phyloP scores from a whole-genome alignment of 1,140 invertebrate genomes.

The Drosophila albomicans region DNA sequence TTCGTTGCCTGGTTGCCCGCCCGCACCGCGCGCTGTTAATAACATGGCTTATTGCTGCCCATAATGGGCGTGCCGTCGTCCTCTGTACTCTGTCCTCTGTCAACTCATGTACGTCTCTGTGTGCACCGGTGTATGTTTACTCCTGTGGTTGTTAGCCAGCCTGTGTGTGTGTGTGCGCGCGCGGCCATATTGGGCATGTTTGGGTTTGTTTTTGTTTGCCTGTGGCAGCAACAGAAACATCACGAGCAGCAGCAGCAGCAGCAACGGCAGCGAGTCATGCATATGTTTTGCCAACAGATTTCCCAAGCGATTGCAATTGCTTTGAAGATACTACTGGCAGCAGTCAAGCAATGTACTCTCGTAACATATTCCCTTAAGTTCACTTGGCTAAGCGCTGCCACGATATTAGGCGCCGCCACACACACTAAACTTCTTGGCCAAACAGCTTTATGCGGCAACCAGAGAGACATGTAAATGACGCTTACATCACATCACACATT shows the following conservation, averaged over 20 bases:
- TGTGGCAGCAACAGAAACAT: conserved; percentile 5
- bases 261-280: conserved; percentile 50
- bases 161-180: conserved; percentile 27
- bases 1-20: conserved; percentile 20
- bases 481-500: conserved; percentile 12
- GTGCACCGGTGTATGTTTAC: conserved; percentile 58
- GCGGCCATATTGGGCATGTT: conserved; percentile 51
- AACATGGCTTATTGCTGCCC: conserved; percentile 80
- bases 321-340: conserved; percentile 54
- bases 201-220: conserved; percentile 76
- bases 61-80: conserved; percentile 62
- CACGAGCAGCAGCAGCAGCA: neutral
- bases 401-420: conserved; percentile 32
- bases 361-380: conserved; percentile 60
- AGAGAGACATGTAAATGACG: conserved; percentile 24
- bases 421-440: conserved; percentile 57
- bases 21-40: conserved; percentile 62
- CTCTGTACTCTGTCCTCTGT: conserved; percentile 47
- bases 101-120: conserved; percentile 3
- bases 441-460: conserved; percentile 50
- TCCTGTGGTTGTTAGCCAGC: conserved; percentile 70
- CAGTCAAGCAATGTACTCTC: neutral
- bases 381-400: conserved; percentile 69
- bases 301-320: conserved; percentile 68
- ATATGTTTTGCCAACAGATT: conserved; percentile 77